These are phyloP conservation scores for Pimpla rufipes DNA, from an alignment of 2,888 invertebrate genomes.

Conservation along the genomic window DNA sequence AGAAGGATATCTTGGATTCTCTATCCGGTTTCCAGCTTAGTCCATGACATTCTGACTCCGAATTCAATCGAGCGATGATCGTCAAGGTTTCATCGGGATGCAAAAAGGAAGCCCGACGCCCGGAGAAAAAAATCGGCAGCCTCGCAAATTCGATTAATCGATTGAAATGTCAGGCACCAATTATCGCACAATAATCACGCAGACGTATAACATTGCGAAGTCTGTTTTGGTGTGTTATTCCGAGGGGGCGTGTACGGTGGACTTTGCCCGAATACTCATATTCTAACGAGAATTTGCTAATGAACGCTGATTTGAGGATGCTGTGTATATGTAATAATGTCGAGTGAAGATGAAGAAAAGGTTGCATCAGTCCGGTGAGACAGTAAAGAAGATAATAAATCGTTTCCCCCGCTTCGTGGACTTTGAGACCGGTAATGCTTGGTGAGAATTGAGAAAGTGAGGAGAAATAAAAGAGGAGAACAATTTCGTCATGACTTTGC, in stretches of 20 bases:
- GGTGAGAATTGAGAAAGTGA: slow-evolving; percentile 32
- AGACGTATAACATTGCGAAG: slow-evolving; percentile 28
- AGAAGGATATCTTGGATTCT: neutral
- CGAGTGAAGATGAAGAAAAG: slow-evolving; percentile 15
- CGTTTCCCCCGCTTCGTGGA: slow-evolving; percentile 5
- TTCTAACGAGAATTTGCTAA: slow-evolving; percentile 29
- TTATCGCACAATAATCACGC: slow-evolving; percentile 3
- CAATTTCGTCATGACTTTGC: slow-evolving; percentile 1
- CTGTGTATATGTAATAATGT: slow-evolving; percentile 11
- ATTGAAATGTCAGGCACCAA: neutral
- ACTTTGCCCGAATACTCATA: slow-evolving; percentile 29
- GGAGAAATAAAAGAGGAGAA: slow-evolving; percentile 1
- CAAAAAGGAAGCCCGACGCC: neutral
- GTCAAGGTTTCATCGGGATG: neutral
- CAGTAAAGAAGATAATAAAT: slow-evolving; percentile 18
- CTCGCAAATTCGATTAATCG: neutral
- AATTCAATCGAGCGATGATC: neutral
- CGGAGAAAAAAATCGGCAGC: neutral
- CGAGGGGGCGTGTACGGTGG: slow-evolving; percentile 11
- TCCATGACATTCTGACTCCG: neutral
- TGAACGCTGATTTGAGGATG: slow-evolving; percentile 9
- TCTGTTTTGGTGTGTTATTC: neutral
- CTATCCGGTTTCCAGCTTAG: neutral
- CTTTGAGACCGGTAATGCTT: slow-evolving; percentile 26
- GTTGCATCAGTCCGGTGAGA: slow-evolving; percentile 26